phyloP scores from a whole-genome alignment of 2,888 invertebrate genomes.

The Macropis europaea region DNA sequence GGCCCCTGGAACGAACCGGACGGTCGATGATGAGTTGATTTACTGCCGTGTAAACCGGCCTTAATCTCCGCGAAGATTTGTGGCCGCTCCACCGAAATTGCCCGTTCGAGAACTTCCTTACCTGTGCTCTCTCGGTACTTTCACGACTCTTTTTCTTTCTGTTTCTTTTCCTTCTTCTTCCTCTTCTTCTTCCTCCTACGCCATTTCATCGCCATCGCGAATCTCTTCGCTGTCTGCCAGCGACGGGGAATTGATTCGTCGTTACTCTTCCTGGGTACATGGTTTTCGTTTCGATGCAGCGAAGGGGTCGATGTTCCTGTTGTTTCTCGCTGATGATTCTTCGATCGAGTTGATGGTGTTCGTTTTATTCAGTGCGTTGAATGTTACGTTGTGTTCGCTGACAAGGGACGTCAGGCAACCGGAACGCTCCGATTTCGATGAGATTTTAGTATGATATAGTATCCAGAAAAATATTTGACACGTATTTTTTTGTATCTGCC shows the following conservation, averaged over 20 bases:
- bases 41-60: constrained; percentile 68
- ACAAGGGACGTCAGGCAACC: too few relatives aligned
- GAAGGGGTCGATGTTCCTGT: too few relatives aligned
- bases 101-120: constrained; percentile 39
- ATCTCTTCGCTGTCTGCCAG: neutral
- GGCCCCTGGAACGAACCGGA: constrained; percentile 6
- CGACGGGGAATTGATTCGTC: neutral
- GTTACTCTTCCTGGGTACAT: too few relatives aligned
- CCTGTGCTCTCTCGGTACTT: neutral
- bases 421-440: too few relatives aligned
- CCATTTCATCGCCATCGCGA: neutral
- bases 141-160: neutral
- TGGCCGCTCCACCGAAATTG: constrained; percentile 64
- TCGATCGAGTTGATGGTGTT: too few relatives aligned
- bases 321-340: too few relatives aligned
- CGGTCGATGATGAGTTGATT: constrained; percentile 66
- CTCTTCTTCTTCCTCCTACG: neutral
- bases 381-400: too few relatives aligned
- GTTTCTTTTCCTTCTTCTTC: neutral
- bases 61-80: constrained; percentile 70
- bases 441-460: too few relatives aligned
- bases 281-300: too few relatives aligned
- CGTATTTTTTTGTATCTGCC: too few relatives aligned
- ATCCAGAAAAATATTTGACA: too few relatives aligned
- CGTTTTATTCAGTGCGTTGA: too few relatives aligned